Evolutionary conservation across 1,140 invertebrate species (phyloP).

Genomic region (Sitophilus oryzae): DNA sequence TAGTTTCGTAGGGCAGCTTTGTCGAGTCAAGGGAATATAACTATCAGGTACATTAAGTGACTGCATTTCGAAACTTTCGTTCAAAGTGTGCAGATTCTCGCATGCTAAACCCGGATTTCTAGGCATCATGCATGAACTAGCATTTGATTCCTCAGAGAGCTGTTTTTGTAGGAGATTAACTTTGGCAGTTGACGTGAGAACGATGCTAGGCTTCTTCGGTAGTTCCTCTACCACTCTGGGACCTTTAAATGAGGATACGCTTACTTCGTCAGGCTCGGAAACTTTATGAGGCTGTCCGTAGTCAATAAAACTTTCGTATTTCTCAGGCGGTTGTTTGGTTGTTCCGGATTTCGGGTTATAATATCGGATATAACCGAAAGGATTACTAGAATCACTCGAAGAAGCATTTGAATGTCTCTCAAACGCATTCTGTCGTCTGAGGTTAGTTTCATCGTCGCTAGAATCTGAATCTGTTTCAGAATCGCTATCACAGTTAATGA

Average conservation of each 20-base stretch:
- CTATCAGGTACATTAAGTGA: constrained; percentile 20
- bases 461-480: constrained; percentile 40
- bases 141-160: constrained; percentile 54
- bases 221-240: constrained; percentile 24
- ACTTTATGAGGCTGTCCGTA: constrained; percentile 35
- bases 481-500: constrained; percentile 48
- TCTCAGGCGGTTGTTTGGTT: constrained; percentile 32
- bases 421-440: constrained; percentile 54
- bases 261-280: not conserved
- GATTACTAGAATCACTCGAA: constrained; percentile 44
- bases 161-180: constrained; percentile 44
- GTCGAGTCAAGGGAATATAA: constrained; percentile 35
- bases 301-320: constrained; percentile 48
- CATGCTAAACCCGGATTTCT: constrained; percentile 52
- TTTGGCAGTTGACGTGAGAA: constrained; percentile 47
- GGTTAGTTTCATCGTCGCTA: constrained; percentile 34
- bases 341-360: constrained; percentile 47
- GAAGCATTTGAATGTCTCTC: constrained; percentile 44
- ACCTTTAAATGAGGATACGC: constrained; percentile 1
- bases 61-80: constrained; percentile 48
- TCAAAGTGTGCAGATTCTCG: constrained; percentile 58
- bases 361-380: constrained; percentile 59
- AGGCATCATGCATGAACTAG: constrained; percentile 50
- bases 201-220: constrained; percentile 35
- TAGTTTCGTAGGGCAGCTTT: constrained; percentile 50